Evolutionary conservation across 2,797 vertebrate genomes (phyloP), one percentile per base, ranked within the genome.

Genomic region (Rhyacichthys aspro): DNA sequence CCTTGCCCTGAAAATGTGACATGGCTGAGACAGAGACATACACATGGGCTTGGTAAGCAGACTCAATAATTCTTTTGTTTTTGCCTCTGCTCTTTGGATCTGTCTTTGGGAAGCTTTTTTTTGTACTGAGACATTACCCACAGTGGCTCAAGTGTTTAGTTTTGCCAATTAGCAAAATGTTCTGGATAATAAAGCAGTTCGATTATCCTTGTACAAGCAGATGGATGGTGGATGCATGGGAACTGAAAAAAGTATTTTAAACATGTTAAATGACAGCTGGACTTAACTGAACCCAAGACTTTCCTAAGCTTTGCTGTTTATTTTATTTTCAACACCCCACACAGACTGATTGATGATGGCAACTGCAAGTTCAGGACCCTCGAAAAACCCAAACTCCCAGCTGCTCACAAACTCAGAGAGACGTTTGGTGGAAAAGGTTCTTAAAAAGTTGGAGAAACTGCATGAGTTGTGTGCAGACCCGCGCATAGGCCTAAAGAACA

Each of bases 371-470:
- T 59, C 64, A 54, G 85, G 59, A 44, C 50, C 34, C 11, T 60
- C 75, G 8, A 63, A 59, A 47, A 82, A 48, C 50, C 50, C 67
- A 0, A 70, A 67, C 34, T 53, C 63, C 1, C 70, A 81, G 56
- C n/a, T 43, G 4, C 80, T 74, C 1, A 85, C 67, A 16, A 65
- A 53, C 8, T 45, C 52, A 0, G 91, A 92, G 46, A 55, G 47
- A 10, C 85, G 81, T 19, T 66, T 86, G 23, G 52, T 93, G 64
- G 89, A 92, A 11, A 94, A 90, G 68, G 70, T 81, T 39, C 62
- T 91, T 9, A 91, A 81, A 63, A 85, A 69, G 59, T 73, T 96
- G 72, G 76, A 88, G 1, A 91, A 90, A 57, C 86, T 96, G 55
- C 57, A 86, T 0, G 66, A 72, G 39, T 80, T 92, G 53, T 90